Base-by-base conservation (phyloP, 2,797 vertebrate species). In the Hoplostethus mediterraneus region DNA sequence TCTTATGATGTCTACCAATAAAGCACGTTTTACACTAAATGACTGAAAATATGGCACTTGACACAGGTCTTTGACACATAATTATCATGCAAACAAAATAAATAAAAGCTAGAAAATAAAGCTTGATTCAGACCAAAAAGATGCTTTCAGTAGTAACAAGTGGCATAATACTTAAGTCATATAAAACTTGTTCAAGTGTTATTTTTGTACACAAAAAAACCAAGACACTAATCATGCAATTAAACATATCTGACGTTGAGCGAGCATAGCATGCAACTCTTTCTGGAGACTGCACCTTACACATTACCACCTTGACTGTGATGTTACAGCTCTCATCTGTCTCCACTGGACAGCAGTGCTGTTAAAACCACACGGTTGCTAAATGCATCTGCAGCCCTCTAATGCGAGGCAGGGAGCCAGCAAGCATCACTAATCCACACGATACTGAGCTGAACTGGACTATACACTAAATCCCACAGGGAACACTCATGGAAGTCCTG, bases 101-200 rank as follows among this genome's bases (percentile, higher is more conserved):
- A 89, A 91, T 91, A 82, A 87, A 94, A 89, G 89, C 90, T 76
- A 90, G 86, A 92, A 91, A 94, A 83, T 89, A 83, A 90, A 92
- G 71, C 54, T 91, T 86, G 91, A 80, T 86, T 91, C 81, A 89
- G 85, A 93, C 89, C 82, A 89, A 89, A 60, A 83, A 92, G 90
- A 87, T 83, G 85, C 81, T 77, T 92, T 96, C 95, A 95, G 92
- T 94, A 96, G 93, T 95, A 96, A 97, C 96, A 96, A 97, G 97
- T 96, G 95, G 95, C 95, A 94, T 95, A 96, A 94, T 95, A 96
- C 88, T 90, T 88, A 96, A 95, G 87, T 72, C 31, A 94, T 95
- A 95, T 87, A 95, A 97, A 97, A 96, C 89, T 94, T 95, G 93
- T 96, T 96, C 96, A 97, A 97, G 96, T 95, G 95, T 95, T 95